Percentiles rank a stretch among this genome's conserved stretches.
phyloP scores from a whole-genome alignment of 2,797 vertebrate species.

The Pempheris klunzingeri region DNA sequence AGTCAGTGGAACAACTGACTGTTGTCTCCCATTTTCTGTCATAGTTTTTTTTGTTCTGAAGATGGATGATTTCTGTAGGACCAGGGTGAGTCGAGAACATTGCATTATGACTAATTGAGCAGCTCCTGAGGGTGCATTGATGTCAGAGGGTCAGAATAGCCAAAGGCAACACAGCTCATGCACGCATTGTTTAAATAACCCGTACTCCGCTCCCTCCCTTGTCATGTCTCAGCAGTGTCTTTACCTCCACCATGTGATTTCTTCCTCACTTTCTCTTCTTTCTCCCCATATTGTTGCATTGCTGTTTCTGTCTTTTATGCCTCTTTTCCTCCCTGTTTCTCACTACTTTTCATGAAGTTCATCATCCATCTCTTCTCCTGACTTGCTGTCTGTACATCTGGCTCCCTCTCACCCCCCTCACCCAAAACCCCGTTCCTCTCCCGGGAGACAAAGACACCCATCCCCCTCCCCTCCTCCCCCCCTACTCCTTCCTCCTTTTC shows the following conservation, averaged over 20 bases:
- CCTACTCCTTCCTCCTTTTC: slow-evolving; percentile 42
- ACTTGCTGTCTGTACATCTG: slow-evolving; percentile 62
- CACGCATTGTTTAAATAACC: slow-evolving; percentile 40
- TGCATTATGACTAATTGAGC: slow-evolving; percentile 71
- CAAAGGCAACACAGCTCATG: slow-evolving; percentile 48
- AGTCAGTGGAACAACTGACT: slow-evolving; percentile 43
- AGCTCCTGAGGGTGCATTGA: slow-evolving; percentile 51
- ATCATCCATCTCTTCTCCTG: slow-evolving; percentile 30
- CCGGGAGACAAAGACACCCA: slow-evolving; percentile 72
- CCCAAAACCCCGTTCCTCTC: slow-evolving; percentile 60
- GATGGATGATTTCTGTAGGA: slow-evolving; percentile 57
- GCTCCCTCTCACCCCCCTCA: slow-evolving; percentile 41
- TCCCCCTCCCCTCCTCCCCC: slow-evolving; percentile 11
- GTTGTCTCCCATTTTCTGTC: slow-evolving; percentile 5
- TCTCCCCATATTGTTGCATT: neutral
- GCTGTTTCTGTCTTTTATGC: neutral
- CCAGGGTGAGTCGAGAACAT: slow-evolving; percentile 41
- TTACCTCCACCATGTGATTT: slow-evolving; percentile 7
- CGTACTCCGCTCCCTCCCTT: slow-evolving; percentile 24
- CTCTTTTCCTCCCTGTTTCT: neutral
- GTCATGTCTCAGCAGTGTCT: slow-evolving; percentile 5
- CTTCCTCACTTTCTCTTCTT: neutral
- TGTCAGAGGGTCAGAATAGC: slow-evolving; percentile 53
- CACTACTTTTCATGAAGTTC: slow-evolving; percentile 27
- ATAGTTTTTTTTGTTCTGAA: slow-evolving; percentile 23